Conservation (phyloP, 2,797 vertebrate genomes). For the Takifugu ocellatus region DNA sequence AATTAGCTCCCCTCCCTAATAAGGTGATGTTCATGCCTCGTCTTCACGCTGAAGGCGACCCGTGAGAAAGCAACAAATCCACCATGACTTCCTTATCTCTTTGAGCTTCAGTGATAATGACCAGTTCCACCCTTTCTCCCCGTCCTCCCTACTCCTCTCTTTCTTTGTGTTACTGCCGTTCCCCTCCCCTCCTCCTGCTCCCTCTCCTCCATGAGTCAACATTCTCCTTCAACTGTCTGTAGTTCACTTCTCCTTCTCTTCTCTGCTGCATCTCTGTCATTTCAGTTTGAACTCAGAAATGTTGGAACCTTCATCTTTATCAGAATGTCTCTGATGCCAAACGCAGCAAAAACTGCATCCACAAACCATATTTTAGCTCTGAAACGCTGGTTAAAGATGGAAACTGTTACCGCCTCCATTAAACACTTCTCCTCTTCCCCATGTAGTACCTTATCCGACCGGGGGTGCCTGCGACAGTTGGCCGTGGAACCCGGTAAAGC, state of each 20-base stretch:
- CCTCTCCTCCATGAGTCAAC: constrained; percentile 37
- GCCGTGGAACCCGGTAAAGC: constrained; percentile 61
- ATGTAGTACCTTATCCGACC: constrained; percentile 87
- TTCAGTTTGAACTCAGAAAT: neutral
- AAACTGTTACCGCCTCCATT: neutral
- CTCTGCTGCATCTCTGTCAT: constrained; percentile 9
- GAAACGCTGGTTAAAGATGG: neutral
- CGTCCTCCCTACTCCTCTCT: constrained; percentile 10
- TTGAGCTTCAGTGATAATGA: constrained; percentile 43
- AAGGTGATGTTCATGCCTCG: constrained; percentile 40
- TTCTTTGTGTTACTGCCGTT: neutral
- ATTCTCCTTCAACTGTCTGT: constrained; percentile 27
- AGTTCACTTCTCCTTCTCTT: constrained; percentile 11
- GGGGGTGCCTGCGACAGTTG: constrained; percentile 80
- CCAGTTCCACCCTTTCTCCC: constrained; percentile 19
- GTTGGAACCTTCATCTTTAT: neutral
- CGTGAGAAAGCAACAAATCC: constrained; percentile 42
- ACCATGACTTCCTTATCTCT: constrained; percentile 42
- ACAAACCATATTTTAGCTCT: neutral
- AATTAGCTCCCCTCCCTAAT: constrained; percentile 39
- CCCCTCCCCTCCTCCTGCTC: constrained; percentile 11
- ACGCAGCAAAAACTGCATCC: too few species aligned
- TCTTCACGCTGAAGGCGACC: constrained; percentile 22
- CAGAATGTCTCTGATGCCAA: neutral
- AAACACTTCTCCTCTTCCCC: neutral